Conservation (phyloP, 2,113 vertebrate species). For the Nothoprocta pentlandii region DNA sequence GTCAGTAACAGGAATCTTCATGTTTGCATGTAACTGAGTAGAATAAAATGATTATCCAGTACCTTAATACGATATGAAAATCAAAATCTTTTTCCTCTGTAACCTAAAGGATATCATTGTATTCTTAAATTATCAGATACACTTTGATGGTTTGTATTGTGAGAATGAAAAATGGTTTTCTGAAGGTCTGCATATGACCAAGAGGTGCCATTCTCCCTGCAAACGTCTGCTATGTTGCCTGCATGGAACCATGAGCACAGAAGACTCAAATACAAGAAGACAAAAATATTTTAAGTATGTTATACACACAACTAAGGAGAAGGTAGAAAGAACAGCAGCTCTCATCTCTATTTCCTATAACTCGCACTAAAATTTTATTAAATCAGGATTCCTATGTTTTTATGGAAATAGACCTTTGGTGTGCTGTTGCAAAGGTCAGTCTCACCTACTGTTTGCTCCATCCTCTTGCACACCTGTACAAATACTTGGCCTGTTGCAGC, state of each 20-base stretch:
- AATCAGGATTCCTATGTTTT: neutral
- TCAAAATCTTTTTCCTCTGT: neutral
- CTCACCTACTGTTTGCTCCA: neutral
- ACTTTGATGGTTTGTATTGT: neutral
- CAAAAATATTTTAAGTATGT: neutral
- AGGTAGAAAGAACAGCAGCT: neutral
- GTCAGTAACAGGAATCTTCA: neutral
- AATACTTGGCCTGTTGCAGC: accelerated
- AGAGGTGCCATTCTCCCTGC: neutral
- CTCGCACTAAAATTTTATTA: neutral
- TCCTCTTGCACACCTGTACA: neutral
- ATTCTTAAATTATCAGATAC: neutral
- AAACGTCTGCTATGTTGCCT: neutral
- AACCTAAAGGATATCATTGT: neutral
- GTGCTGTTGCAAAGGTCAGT: neutral
- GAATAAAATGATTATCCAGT: neutral
- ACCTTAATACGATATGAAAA: neutral
- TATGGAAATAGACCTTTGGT: neutral
- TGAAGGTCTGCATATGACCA: neutral
- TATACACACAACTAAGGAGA: neutral
- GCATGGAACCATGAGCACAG: neutral
- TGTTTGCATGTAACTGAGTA: neutral
- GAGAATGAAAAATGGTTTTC: neutral
- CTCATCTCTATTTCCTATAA: neutral
- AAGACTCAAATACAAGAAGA: neutral